Base-by-base conservation (phyloP, 1,140 invertebrate species). In the Gryllus bimaculatus region DNA sequence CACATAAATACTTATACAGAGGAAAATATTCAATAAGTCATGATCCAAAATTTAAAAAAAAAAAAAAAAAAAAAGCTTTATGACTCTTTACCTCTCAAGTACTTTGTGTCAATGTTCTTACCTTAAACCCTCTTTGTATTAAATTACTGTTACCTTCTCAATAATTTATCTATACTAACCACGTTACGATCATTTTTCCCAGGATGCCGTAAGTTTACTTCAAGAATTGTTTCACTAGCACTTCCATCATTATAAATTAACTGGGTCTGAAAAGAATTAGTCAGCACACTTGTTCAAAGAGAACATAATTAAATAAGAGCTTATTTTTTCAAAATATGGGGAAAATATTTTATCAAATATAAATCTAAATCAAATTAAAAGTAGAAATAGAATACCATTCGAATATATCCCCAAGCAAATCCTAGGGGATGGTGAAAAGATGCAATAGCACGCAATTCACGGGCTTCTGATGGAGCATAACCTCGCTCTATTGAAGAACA, bases 391-490 rank as follows among this genome's bases (percentile, higher is more conserved):
- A 3, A 75, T 75, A 75, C 93, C 92, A 98, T 92, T 87, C 93
- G 89, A 39, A 98, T 89, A 83, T 95, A 97, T 21, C 96, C 96
- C 84, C 91, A 92, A 4, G 94, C 92, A 86, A 91, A 95, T 0
- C 95, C 95, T 12, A 90, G 87, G 0, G 95, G 94, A 89, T 96
- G 93, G 87, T 97, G 95, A 85, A 97, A 98, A 0, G 95, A 96
- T 8, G 95, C 96, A 81, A 98, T 95, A 8, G 91, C 95, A 77
- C 94, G 88, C 49, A 96, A 88, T 87, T 97, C 94, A 79, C 92
- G 85, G 4, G 94, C 95, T 85, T 96, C 95, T 7, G 92, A 91
- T 0, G 94, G 93, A 80, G 93, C 92, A 84, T 96, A 96, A 8
- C 95, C 95, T 82, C 95, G 89, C 85, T 95, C 93, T 48, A 97